Evolutionary conservation across 2,888 invertebrate genomes (phyloP), one percentile per base, ranked within the genome.

Genomic region (Carterocephalus palaemon): DNA sequence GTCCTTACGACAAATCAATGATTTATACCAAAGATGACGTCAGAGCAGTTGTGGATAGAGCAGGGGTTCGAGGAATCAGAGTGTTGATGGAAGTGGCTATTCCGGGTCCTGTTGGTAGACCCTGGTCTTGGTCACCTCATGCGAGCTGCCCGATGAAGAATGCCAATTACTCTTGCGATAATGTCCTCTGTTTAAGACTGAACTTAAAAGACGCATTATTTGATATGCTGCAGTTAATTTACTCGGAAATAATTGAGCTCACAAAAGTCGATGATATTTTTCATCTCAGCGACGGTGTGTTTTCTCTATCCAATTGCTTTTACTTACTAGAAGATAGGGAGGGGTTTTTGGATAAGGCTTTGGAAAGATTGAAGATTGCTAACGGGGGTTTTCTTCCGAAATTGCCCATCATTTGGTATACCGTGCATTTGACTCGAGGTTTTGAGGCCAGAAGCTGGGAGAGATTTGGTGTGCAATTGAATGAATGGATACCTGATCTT

Each of bases 41-140:
- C 6, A 88, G 83, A 48, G 90, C 92, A 10, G 72, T 97, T 8
- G 91, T 93, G 0, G 90, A 91, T 46, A 94, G 92, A 72, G 95
- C 95, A 1, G 86, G 90, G 46, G 66, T 92, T 2, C 86, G 95
- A 46, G 97, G 97, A 0, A 92, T 97, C 36, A 89, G 96, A 56
- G 91, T 96, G 3, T 73, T 97, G 28, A 90, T 96, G 0, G 97
- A 97, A 80, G 92, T 96, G 36, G 95, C 96, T 64, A 92, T 92
- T 0, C 96, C 97, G 1, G 95, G 95, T 0, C 95, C 95, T 56
- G 92, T 93, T 0, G 94, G 94, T 0, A 92, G 93, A 59, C 92
- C 95, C 0, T 95, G 94, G 94, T 92, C 92, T 45, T 94, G 93
- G 93, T 90, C 91, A 16, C 84, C 90, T 1, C 88, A 90, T 46